A percentile compares a stretch with the other conserved stretches of the same genome.
These are phyloP conservation scores for Apistogramma diplotaenia DNA, from an alignment of 2,113 vertebrate genomes.

Conservation along the genomic window DNA sequence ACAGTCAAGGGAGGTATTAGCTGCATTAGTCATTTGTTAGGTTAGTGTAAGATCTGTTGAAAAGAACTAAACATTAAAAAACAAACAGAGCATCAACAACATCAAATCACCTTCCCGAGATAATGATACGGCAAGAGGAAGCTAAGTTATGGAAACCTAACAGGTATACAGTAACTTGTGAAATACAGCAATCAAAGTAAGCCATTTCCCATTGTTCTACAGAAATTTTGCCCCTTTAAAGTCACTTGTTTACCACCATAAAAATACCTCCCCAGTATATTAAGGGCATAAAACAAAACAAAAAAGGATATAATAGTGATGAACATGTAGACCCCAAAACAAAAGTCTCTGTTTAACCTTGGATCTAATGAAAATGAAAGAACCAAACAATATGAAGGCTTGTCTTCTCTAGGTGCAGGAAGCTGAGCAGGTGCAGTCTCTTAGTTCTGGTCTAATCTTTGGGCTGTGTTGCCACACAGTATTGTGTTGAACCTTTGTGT, in stretches of 20 bases:
- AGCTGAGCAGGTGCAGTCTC: slow-evolving; percentile 58
- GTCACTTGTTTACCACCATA: background rate
- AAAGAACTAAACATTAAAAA: background rate
- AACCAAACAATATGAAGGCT: background rate
- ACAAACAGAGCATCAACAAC: background rate
- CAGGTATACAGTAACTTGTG: background rate
- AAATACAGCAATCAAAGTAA: background rate
- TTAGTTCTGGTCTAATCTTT: slow-evolving; percentile 9
- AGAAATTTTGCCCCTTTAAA: background rate
- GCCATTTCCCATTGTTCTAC: background rate
- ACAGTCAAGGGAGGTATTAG: background rate
- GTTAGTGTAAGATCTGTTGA: background rate
- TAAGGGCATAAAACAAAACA: background rate
- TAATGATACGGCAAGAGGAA: background rate
- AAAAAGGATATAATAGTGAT: background rate
- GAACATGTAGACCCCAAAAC: background rate
- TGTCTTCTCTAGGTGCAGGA: background rate
- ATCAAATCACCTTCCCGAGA: background rate
- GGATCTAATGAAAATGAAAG: background rate
- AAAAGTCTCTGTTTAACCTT: background rate
- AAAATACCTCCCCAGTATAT: background rate
- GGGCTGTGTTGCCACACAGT: background rate
- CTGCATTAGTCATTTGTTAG: background rate
- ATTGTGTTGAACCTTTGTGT: slow-evolving; percentile 64
- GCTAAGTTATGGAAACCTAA: background rate